Percentiles rank a stretch among this genome's conserved stretches.
phyloP scores from a whole-genome alignment of 2,797 vertebrate genomes.

The Trichosurus vulpecula region DNA sequence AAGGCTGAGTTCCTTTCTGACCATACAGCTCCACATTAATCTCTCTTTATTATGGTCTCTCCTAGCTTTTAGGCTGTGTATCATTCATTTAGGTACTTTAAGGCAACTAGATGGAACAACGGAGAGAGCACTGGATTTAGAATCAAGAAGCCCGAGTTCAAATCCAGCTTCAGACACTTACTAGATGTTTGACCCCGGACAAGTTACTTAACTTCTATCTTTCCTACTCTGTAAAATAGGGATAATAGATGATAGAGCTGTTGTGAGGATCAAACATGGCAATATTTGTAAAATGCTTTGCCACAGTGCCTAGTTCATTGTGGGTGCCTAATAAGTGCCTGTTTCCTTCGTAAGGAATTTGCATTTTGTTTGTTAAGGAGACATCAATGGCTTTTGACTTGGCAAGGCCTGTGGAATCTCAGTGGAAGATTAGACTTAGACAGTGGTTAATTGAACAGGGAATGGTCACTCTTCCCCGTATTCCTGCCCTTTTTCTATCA shows the following conservation, averaged over 20 bases:
- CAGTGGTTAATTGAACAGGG: background rate
- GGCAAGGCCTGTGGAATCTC: background rate
- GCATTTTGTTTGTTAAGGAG: background rate
- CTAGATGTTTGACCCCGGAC: background rate
- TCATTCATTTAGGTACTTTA: background rate
- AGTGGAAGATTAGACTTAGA: background rate
- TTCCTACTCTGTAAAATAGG: background rate
- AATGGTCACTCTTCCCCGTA: background rate
- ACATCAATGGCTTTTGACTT: background rate
- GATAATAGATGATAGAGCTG: background rate
- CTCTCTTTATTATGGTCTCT: background rate
- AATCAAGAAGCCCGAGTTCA: background rate
- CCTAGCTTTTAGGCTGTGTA: background rate
- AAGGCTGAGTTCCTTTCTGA: background rate
- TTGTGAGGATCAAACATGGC: background rate
- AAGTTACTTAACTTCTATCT: background rate
- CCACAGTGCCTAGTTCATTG: background rate
- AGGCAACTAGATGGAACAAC: background rate
- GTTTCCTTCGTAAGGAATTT: background rate
- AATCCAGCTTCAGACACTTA: background rate
- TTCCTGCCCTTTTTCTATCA: background rate
- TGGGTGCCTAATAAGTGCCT: background rate
- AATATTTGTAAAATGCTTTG: background rate
- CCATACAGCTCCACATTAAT: background rate
- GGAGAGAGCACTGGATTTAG: background rate